phyloP scores from a whole-genome alignment of 2,888 invertebrate genomes.

The Ichneumoninae sp. region DNA sequence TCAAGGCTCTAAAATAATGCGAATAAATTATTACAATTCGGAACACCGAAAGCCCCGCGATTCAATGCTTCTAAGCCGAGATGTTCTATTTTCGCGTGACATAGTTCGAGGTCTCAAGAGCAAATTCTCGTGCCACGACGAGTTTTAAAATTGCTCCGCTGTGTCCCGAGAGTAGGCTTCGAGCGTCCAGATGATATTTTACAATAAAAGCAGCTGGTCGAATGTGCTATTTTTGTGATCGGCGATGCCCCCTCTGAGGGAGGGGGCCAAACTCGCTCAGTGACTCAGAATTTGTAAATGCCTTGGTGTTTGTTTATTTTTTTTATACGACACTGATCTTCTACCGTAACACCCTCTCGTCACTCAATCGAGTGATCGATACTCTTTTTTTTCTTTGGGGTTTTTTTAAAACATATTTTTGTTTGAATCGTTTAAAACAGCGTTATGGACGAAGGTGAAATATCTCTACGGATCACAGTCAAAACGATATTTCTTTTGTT shows the following conservation, averaged over 20 bases:
- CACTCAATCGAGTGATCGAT: not conserved
- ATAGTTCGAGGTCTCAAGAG: slow-evolving; percentile 21
- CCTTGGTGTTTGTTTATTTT: slow-evolving; percentile 49
- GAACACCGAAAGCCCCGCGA: slow-evolving; percentile 74
- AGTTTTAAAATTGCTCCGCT: not conserved
- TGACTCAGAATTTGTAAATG: slow-evolving; percentile 63
- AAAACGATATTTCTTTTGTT: slow-evolving; percentile 51
- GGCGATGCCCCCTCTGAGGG: slow-evolving; percentile 9
- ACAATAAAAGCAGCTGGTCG: slow-evolving; percentile 64
- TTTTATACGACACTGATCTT: slow-evolving; percentile 51
- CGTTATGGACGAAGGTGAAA: slow-evolving; percentile 61
- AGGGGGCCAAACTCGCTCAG: slow-evolving; percentile 21
- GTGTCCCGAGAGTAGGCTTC: not conserved
- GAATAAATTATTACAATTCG: slow-evolving; percentile 50
- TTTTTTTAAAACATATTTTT: slow-evolving; percentile 17
- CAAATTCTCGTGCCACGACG: slow-evolving; percentile 19
- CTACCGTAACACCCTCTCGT: slow-evolving; percentile 10
- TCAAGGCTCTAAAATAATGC: slow-evolving; percentile 15
- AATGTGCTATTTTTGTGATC: slow-evolving; percentile 21
- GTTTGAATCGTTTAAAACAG: slow-evolving; percentile 52
- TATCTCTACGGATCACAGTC: slow-evolving; percentile 66
- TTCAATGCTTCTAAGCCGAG: slow-evolving; percentile 35
- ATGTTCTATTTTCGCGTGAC: slow-evolving; percentile 45
- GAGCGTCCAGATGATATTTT: slow-evolving; percentile 27
- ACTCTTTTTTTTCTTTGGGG: not conserved